Evolutionary conservation across 2,888 invertebrate species (phyloP), one percentile per base, ranked within the genome.

Genomic region (Anorthoa munda): DNA sequence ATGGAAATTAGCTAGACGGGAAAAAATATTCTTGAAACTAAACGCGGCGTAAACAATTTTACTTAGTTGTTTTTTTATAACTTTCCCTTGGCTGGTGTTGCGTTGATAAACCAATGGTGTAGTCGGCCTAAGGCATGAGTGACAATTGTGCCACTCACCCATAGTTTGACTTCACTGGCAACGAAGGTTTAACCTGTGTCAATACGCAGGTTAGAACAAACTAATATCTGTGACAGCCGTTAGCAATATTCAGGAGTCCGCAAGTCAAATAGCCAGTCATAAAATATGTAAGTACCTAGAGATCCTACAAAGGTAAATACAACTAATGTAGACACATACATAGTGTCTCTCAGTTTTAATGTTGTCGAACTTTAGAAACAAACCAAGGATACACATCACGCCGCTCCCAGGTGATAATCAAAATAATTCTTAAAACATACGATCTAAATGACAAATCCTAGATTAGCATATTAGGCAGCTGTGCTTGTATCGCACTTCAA

Each of bases 381-480:
- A 31, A 59, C 50, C 61, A 77, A 71, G 58, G 55, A 79, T 72
- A 77, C 11, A 7, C 5, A 65, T 18, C 65, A 64, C 4, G 63
- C 83, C 80, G 79, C 83, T 73, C 83, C 74, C 21, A 73, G 50
- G 39, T 67, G 26, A 56, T 67, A 48, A 63, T 59, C 61, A 73
- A 78, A 72, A 64, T 59, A 58, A 70, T 56, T 56, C 21, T 65
- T 61, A 72, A 68, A 51, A 65, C 66, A 69, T 59, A 59, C 55
- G 51, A 81, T 72, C 51, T 71, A 69, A 72, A 84, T 71, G 68
- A 75, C 71, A 74, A 81, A 78, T 81, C 65, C 51, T 31, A 69
- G 13, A 84, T 83, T 83, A 76, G 68, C 84, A 84, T 86, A 86
- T n/a, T 74, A 83, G 70, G 69, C 55, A 73, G 66, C 51, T 39